Conservation (phyloP, 2,888 invertebrate species). For the Drosophila mimetica region DNA sequence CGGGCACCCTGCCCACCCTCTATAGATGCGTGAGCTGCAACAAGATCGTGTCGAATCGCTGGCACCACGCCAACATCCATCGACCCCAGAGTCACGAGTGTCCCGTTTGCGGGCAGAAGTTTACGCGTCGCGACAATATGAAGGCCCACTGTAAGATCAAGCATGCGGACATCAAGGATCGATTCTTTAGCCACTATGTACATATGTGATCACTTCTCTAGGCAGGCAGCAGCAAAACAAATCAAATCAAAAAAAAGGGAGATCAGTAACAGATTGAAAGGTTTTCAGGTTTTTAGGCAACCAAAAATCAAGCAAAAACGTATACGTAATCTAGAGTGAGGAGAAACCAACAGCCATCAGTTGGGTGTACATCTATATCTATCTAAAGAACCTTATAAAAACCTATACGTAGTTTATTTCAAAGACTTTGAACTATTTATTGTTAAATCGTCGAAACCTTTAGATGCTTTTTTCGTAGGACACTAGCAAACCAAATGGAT, state of each 20-base stretch:
- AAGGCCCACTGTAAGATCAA: slow-evolving; percentile 88
- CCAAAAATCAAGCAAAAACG: slow-evolving; percentile 32
- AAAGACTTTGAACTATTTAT: slow-evolving; percentile 70
- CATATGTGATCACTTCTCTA: slow-evolving; percentile 85
- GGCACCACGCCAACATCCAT: slow-evolving; percentile 88
- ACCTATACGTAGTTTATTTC: slow-evolving; percentile 64
- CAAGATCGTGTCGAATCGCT: slow-evolving; percentile 87
- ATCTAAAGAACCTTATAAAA: slow-evolving; percentile 29
- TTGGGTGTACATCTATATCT: slow-evolving; percentile 37
- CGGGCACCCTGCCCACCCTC: slow-evolving; percentile 84
- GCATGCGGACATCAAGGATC: slow-evolving; percentile 85
- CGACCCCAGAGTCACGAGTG: slow-evolving; percentile 87
- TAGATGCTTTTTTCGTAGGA: slow-evolving; percentile 67
- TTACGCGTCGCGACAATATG: slow-evolving; percentile 88
- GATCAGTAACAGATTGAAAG: slow-evolving; percentile 41
- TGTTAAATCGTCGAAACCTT: slow-evolving; percentile 53
- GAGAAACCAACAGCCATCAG: slow-evolving; percentile 46
- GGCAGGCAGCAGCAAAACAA: slow-evolving; percentile 25
- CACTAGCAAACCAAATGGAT: slow-evolving; percentile 26
- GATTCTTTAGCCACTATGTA: slow-evolving; percentile 85
- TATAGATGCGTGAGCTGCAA: slow-evolving; percentile 87
- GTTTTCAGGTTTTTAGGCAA: slow-evolving; percentile 51
- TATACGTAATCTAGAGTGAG: slow-evolving; percentile 46
- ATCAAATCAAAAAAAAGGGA: slow-evolving; percentile 23
- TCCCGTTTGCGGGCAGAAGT: slow-evolving; percentile 86